Evolutionary conservation across 2,888 invertebrate genomes (phyloP).

Genomic region (Rotaria magnacalcarata): DNA sequence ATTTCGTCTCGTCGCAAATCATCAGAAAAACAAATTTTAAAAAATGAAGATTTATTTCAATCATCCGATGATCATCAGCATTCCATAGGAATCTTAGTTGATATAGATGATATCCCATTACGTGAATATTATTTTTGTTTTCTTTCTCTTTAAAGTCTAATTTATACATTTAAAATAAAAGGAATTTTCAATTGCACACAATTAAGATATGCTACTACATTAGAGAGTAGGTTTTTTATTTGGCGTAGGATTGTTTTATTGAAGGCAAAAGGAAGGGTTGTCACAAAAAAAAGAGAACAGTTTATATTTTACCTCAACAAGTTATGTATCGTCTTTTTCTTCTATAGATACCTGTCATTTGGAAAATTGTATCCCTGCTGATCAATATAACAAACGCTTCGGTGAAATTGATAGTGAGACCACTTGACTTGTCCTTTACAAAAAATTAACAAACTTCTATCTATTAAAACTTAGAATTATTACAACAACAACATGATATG

Average conservation of each 20-base stretch:
- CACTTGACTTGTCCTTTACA: neutral
- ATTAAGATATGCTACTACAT: no score
- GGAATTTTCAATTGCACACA: no score
- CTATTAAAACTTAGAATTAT: neutral
- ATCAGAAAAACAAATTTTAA: neutral
- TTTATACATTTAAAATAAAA: no score
- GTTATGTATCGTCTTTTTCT: no score
- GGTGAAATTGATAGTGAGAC: constrained; percentile 18
- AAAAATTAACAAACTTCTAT: neutral
- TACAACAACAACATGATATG: constrained; percentile 6
- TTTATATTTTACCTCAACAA: no score
- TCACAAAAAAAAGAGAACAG: no score
- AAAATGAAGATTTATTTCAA: neutral
- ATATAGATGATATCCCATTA: neutral
- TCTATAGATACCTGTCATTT: neutral
- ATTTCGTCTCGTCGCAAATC: neutral
- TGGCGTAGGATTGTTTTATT: no score
- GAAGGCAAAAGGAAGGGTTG: no score
- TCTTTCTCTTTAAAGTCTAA: no score
- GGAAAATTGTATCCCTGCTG: neutral
- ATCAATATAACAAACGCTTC: neutral
- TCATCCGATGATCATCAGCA: neutral
- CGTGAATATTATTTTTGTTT: neutral
- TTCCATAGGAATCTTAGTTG: neutral
- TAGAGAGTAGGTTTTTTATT: no score